Evolutionary conservation across 1,140 invertebrate species (phyloP).

Genomic region (Brachionus plicatilis): DNA sequence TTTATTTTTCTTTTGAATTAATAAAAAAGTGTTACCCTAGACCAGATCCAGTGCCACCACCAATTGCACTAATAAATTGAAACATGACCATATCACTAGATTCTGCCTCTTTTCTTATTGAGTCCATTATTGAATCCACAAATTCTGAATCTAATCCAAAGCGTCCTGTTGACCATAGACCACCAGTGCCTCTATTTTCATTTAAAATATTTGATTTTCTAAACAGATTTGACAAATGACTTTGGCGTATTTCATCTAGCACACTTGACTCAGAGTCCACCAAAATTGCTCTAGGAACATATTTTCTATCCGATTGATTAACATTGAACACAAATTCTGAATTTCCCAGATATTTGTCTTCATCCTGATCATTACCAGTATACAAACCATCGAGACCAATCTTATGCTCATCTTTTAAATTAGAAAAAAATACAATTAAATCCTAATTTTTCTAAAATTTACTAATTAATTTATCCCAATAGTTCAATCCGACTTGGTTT

Average conservation of each 20-base stretch:
- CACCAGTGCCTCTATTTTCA: neutral
- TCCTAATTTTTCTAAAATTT: too few relatives aligned
- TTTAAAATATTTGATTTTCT: neutral
- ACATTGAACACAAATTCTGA: neutral
- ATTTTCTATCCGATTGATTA: neutral
- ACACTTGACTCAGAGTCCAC: neutral
- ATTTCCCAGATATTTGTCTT: neutral
- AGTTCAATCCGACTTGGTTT: neutral
- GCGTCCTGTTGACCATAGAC: neutral
- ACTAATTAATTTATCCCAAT: neutral
- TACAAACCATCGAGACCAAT: neutral
- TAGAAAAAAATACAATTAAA: too few relatives aligned
- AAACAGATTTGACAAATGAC: neutral
- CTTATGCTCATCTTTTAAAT: neutral
- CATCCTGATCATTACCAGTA: neutral
- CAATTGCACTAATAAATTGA: neutral
- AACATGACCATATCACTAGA: neutral
- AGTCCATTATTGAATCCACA: neutral
- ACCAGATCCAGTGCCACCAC: neutral
- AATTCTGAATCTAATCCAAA: neutral
- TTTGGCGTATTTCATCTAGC: neutral
- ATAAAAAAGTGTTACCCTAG: neutral
- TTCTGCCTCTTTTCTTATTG: neutral
- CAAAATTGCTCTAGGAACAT: neutral
- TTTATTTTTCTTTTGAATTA: too few relatives aligned